Evolutionary conservation across 2,888 invertebrate genomes (phyloP).

Genomic region (Panzeria rudis): DNA sequence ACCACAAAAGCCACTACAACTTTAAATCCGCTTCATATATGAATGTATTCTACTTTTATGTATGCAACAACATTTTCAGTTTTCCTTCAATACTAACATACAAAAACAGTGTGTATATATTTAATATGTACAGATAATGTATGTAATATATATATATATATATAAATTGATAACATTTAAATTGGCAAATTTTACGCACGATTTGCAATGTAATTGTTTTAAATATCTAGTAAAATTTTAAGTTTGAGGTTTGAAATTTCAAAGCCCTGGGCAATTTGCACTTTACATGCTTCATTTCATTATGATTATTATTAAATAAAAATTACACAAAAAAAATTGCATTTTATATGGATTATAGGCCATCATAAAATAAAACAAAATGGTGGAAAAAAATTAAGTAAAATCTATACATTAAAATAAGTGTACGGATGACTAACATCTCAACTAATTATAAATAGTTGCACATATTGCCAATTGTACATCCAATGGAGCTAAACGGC

Average conservation of each 20-base stretch:
- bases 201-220: constrained; percentile 62
- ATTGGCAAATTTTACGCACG: constrained; percentile 64
- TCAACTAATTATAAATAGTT: background rate
- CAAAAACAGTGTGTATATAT: background rate
- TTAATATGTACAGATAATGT: background rate
- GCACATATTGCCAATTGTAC: background rate
- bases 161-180: constrained; percentile 35
- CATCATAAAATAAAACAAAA: constrained; percentile 50
- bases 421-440: background rate
- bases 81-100: background rate
- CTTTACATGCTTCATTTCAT: constrained; percentile 67
- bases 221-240: constrained; percentile 32
- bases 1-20: constrained; percentile 41
- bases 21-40: constrained; percentile 27
- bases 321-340: constrained; percentile 12
- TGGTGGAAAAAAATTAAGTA: background rate
- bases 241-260: constrained; percentile 52
- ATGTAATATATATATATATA: background rate
- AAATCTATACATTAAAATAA: background rate
- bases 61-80: background rate
- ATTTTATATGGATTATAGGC: constrained; percentile 41
- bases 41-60: background rate
- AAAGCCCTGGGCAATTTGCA: constrained; percentile 64
- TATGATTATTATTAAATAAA: constrained; percentile 47
- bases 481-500: no score